phyloP scores from a whole-genome alignment of 1,140 invertebrate genomes.

The Oedothorax gibbosus region DNA sequence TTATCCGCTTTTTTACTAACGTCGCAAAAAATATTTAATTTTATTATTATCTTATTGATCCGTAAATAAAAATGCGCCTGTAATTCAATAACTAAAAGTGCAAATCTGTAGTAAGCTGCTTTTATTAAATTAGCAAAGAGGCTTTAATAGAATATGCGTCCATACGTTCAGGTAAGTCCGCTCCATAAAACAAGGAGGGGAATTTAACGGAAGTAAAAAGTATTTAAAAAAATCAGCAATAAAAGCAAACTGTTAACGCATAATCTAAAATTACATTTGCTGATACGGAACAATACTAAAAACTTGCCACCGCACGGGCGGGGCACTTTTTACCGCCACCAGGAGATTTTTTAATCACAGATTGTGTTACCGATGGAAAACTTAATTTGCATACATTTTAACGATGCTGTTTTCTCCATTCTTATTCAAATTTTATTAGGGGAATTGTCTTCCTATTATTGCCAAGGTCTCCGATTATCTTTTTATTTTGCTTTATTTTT shows the following conservation, averaged over 20 bases:
- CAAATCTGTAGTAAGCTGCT: conserved; percentile 58
- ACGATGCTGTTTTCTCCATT: conserved; percentile 60
- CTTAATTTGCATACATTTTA: conserved; percentile 61
- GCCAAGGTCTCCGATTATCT: conserved; percentile 58
- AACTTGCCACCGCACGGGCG: conserved; percentile 35
- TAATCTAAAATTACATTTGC: conserved; percentile 62
- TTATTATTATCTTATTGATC: conserved; percentile 51
- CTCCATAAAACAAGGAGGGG: conserved; percentile 27
- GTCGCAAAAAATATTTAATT: conserved; percentile 46
- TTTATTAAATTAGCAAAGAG: conserved; percentile 57
- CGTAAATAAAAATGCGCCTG: conserved; percentile 51
- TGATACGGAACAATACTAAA: conserved; percentile 59
- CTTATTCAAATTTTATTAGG: conserved; percentile 62
- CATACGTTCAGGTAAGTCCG: conserved; percentile 45
- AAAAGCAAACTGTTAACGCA: conserved; percentile 61
- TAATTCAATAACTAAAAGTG: conserved; percentile 59
- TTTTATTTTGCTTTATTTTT: conserved; percentile 41
- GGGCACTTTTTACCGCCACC: conserved; percentile 50
- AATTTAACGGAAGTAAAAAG: neutral
- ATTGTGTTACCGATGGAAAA: conserved; percentile 58
- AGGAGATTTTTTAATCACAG: conserved; percentile 61
- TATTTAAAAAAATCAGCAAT: conserved; percentile 8
- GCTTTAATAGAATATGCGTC: conserved; percentile 51
- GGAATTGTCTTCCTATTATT: conserved; percentile 61
- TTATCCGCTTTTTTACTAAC: neutral